Evolutionary conservation across 2,797 vertebrate genomes (phyloP).

Genomic region (Emys orbicularis): DNA sequence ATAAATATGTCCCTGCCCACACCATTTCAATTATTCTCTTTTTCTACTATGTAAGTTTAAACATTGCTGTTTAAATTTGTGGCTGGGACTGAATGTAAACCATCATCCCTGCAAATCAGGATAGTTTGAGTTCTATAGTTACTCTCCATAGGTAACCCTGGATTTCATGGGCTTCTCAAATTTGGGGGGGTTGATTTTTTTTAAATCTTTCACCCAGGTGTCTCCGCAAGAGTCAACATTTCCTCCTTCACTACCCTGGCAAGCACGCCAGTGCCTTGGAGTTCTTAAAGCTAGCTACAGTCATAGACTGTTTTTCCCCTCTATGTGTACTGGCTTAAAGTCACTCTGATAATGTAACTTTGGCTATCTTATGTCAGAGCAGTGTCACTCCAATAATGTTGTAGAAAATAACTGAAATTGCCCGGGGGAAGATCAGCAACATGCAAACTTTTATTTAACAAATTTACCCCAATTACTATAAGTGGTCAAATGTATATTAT

Average conservation of each 20-base stretch:
- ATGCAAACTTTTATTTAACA: neutral
- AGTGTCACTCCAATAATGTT: neutral
- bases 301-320: neutral
- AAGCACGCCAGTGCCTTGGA: neutral
- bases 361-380: neutral
- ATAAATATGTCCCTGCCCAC: neutral
- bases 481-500: neutral
- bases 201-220: constrained; percentile 35
- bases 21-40: neutral
- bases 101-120: constrained; percentile 29
- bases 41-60: neutral
- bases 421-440: neutral
- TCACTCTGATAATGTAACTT: neutral
- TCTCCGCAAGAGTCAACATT: neutral
- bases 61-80: constrained; percentile 12
- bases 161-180: constrained; percentile 18
- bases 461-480: neutral
- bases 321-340: neutral
- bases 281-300: neutral
- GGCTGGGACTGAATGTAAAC: constrained; percentile 7
- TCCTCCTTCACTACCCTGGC: constrained; percentile 2
- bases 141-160: constrained; percentile 7
- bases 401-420: constrained; percentile 18
- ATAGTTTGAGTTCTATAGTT: constrained; percentile 38
- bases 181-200: neutral